Conservation (phyloP, 1,140 invertebrate genomes). For the Probaryconus sp. region DNA sequence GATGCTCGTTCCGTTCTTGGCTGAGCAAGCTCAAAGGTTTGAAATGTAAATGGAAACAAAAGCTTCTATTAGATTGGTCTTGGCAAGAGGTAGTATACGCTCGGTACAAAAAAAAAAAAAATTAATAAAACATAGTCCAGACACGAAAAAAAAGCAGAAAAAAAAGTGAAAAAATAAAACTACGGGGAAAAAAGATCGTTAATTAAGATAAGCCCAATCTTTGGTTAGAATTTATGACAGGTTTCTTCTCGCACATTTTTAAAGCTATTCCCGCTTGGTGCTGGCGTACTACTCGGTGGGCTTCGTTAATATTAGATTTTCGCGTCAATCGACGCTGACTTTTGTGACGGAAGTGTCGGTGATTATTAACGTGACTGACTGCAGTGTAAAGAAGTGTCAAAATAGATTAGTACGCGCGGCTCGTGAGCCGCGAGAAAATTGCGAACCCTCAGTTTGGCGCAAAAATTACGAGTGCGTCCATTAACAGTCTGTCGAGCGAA, state of each 20-base stretch:
- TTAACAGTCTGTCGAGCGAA: conserved; percentile 6
- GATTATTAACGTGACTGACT: conserved; percentile 49
- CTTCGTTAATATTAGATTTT: conserved; percentile 45
- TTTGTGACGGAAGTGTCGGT: conserved; percentile 13
- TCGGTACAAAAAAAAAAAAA: conserved; percentile 9
- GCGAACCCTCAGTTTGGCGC: neutral
- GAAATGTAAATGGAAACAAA: conserved; percentile 40
- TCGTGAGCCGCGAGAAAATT: conserved; percentile 22
- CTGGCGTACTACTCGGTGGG: conserved; percentile 12
- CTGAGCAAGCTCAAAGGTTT: conserved; percentile 40
- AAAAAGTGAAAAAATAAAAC: neutral
- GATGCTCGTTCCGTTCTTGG: conserved; percentile 27
- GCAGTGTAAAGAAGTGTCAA: conserved; percentile 32
- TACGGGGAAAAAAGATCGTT: conserved; percentile 20
- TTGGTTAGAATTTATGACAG: conserved; percentile 26
- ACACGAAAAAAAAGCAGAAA: neutral
- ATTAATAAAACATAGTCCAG: conserved; percentile 25
- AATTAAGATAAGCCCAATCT: conserved; percentile 46
- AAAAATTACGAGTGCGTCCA: conserved; percentile 6
- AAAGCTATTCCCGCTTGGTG: conserved; percentile 35
- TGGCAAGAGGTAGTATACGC: conserved; percentile 5
- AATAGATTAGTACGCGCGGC: conserved; percentile 17
- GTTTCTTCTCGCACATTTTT: conserved; percentile 27
- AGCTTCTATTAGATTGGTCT: conserved; percentile 44
- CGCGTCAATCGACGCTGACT: conserved; percentile 33